Conservation (phyloP, 2,888 invertebrate genomes). For the Himalopsyche japonica region DNA sequence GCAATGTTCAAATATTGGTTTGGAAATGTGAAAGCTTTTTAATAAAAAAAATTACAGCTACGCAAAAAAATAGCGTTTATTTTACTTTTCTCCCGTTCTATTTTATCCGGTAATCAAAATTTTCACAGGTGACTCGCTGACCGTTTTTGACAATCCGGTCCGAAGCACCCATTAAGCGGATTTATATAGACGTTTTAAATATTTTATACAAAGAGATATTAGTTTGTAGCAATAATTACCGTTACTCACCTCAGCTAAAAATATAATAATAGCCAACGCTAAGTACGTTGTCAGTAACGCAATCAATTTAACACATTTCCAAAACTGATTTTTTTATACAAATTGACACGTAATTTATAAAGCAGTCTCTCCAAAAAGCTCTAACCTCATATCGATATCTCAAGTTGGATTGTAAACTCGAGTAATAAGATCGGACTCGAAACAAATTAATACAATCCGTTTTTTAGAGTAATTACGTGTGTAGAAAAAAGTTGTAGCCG, state of each 20-base stretch:
- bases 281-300: not conserved
- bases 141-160: too few relatives aligned
- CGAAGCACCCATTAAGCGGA: too few relatives aligned
- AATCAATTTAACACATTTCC: not conserved
- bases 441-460: conserved; percentile 1
- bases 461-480: not conserved
- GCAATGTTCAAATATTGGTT: too few relatives aligned
- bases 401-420: not conserved
- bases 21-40: too few relatives aligned
- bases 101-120: too few relatives aligned
- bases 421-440: not conserved
- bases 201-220: too few relatives aligned
- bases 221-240: too few relatives aligned
- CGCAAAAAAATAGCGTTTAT: too few relatives aligned
- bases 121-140: too few relatives aligned
- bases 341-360: not conserved
- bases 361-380: not conserved
- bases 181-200: too few relatives aligned
- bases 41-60: too few relatives aligned
- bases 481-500: not conserved
- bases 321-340: not conserved
- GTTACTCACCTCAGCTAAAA: not conserved
- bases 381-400: not conserved
- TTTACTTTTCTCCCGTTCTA: too few relatives aligned
- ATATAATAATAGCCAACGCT: not conserved